Evolutionary conservation across 1,140 invertebrate species (phyloP).

Genomic region (Neodiprion pinetum): DNA sequence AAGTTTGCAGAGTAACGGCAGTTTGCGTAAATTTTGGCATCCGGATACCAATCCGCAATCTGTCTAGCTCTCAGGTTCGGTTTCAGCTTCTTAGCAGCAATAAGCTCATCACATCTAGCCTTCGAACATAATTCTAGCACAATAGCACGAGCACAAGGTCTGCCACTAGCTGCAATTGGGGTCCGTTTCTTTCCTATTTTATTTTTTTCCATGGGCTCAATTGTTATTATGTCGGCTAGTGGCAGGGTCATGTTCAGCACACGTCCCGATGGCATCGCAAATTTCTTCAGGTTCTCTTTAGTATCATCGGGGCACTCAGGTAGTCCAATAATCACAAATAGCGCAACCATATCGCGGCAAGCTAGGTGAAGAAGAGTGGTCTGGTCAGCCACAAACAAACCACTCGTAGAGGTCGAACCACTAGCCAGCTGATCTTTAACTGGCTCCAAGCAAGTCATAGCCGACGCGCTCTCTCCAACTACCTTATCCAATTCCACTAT

Average conservation of each 20-base stretch:
- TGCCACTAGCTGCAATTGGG: neutral
- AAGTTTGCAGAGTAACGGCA: neutral
- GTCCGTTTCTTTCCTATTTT: neutral
- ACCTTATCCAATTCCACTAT: neutral
- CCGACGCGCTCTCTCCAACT: neutral
- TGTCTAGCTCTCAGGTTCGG: neutral
- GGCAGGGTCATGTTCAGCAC: neutral
- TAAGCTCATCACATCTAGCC: neutral
- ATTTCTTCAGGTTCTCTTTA: neutral
- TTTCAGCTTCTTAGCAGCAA: conserved; percentile 8
- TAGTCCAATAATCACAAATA: neutral
- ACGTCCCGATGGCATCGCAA: neutral
- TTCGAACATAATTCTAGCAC: neutral
- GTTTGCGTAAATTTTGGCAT: neutral
- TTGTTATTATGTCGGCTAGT: neutral
- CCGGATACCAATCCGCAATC: neutral
- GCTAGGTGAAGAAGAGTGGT: neutral
- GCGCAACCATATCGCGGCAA: neutral
- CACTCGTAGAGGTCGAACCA: neutral
- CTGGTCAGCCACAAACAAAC: neutral
- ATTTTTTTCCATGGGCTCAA: neutral
- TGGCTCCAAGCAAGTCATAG: neutral
- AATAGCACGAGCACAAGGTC: neutral
- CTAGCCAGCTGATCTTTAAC: neutral
- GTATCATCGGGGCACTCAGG: neutral